phyloP scores from a whole-genome alignment of 2,888 invertebrate species.

The Ariolimax columbianus region DNA sequence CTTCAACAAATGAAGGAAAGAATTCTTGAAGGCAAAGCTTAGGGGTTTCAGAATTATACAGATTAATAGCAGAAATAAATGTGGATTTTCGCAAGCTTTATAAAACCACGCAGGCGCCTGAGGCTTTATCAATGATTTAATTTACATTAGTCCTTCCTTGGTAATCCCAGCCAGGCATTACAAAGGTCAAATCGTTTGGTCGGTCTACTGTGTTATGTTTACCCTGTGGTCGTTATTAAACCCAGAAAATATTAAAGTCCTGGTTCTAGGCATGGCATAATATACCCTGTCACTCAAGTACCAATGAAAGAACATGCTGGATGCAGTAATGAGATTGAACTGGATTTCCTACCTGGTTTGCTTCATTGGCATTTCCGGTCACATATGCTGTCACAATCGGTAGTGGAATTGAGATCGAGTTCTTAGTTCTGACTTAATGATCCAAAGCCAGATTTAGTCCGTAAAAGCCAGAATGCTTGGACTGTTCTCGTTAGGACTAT shows the following conservation, averaged over 20 bases:
- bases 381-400: too few relatives aligned
- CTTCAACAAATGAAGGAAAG: neutral
- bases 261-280: neutral
- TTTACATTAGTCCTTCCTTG: neutral
- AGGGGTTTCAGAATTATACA: neutral
- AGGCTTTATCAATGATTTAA: neutral
- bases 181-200: neutral
- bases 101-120: neutral
- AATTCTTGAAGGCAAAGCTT: conserved; percentile 4
- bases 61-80: neutral
- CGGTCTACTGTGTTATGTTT: neutral
- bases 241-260: neutral
- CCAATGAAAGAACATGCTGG: neutral
- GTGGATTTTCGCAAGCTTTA: neutral
- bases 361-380: too few relatives aligned
- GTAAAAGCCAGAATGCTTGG: too few relatives aligned
- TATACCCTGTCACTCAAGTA: neutral
- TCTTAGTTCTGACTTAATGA: too few relatives aligned
- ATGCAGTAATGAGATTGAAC: neutral
- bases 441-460: too few relatives aligned
- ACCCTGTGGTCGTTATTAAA: neutral
- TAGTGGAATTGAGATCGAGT: too few relatives aligned
- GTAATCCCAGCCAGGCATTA: neutral
- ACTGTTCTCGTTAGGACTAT: too few relatives aligned
- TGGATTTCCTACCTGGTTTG: neutral